These are phyloP conservation scores for Pseudobourletiella spinata DNA, from an alignment of 1,140 invertebrate genomes.

Conservation along the genomic window DNA sequence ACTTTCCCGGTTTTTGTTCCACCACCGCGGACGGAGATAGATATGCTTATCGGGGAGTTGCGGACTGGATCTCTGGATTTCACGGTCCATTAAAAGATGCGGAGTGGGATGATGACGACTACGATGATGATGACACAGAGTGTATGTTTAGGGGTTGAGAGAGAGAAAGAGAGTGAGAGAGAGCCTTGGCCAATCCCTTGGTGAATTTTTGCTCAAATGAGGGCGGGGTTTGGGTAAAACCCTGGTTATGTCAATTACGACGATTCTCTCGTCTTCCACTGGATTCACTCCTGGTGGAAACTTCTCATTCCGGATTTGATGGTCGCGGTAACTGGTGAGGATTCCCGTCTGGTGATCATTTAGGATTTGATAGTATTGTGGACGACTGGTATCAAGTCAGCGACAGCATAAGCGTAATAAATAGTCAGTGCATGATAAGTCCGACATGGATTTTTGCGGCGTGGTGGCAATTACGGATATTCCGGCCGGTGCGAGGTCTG, in stretches of 20 bases:
- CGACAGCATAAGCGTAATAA: neutral
- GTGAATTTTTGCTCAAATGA: too few species aligned
- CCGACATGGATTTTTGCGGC: too few species aligned
- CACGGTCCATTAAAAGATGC: neutral
- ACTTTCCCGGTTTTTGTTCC: neutral
- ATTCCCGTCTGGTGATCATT: neutral
- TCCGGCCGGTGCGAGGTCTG: conserved; percentile 25
- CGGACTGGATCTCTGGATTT: neutral
- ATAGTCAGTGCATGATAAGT: too few species aligned
- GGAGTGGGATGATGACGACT: neutral
- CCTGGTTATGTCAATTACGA: too few species aligned
- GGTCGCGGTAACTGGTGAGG: neutral
- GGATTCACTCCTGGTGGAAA: too few species aligned
- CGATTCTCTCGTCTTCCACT: too few species aligned
- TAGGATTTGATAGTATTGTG: neutral
- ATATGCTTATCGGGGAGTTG: neutral
- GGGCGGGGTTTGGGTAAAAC: too few species aligned
- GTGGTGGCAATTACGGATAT: conserved; percentile 33
- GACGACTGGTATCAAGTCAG: neutral
- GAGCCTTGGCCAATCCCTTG: too few species aligned
- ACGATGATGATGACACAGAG: neutral
- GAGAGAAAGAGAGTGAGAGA: too few species aligned
- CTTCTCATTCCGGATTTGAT: neutral
- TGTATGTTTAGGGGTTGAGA: too few species aligned
- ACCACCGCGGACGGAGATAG: too few species aligned